Base-by-base conservation (phyloP, 1,140 invertebrate genomes). In the Aphaenogaster ashmeadi region DNA sequence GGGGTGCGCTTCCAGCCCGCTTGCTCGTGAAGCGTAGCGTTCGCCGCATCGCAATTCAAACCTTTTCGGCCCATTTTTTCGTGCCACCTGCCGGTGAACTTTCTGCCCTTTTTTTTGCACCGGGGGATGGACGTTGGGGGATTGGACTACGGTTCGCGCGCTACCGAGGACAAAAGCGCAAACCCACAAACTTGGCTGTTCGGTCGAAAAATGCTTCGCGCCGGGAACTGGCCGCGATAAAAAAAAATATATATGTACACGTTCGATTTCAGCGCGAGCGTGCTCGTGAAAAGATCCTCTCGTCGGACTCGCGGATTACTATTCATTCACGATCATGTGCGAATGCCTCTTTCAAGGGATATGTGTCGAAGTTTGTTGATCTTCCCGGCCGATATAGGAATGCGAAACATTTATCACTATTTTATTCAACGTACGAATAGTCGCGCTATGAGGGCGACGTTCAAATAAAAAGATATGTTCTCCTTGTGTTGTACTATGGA, bases 21-120 rank as follows among this genome's bases (percentile, higher is more conserved):
- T 75, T 80, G 64, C 38, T 69, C 88, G 78, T 41, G 75, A 62
- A 75, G 33, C 60, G 54, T 69, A 86, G 66, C 83, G 84, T 60
- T 75, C 84, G 62, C 69, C 69, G 58, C 77, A 87, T 87, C 60
- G 64, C 86, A 80, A 87, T 89, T 86, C 77, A 90, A 78, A 72
- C 86, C 88, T 69, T 85, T 56, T 86, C 87, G 84, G 87, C 66
- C 80, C 85, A 79, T 87, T 86, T 86, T 88, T 72, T 83, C 56
- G 56, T 56, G 77, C 71, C 79, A 87, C 85, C 84, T 86, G 83
- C 62, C 80, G 67, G 67, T 33, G 79, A 71, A 89, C 71, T 89
- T 91, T 89, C 74, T 56, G 54, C 36, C 21, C 50, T 81, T 74
- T 69, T 67, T 77, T 79, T 67, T 66, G 6, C 21, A 56, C 21